phyloP scores from a whole-genome alignment of 1,140 invertebrate genomes.

The Monomorium pharaonis region DNA sequence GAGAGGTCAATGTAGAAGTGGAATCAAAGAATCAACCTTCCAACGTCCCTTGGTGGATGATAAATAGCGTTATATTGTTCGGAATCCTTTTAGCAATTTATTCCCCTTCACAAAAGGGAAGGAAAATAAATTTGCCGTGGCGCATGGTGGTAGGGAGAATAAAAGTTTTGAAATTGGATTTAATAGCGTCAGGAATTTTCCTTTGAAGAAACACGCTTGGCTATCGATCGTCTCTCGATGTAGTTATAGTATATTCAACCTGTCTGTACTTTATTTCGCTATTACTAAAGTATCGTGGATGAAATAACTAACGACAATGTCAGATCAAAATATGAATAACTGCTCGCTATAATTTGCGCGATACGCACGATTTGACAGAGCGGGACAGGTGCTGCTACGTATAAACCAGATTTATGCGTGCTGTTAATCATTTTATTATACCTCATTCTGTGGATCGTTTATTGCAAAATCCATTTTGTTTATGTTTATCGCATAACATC shows the following conservation, averaged over 20 bases:
- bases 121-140: conserved; percentile 70
- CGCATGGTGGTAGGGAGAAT: conserved; percentile 69
- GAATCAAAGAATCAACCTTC: conserved; percentile 77
- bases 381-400: not conserved
- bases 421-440: conserved; percentile 60
- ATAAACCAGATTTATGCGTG: conserved; percentile 49
- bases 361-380: not conserved
- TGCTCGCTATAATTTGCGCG: not conserved
- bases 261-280: conserved; percentile 27
- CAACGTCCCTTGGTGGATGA: conserved; percentile 62
- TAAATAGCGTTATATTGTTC: conserved; percentile 77
- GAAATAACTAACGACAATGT: not conserved
- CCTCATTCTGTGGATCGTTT: conserved; percentile 39
- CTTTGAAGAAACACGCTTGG: conserved; percentile 80
- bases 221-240: conserved; percentile 76
- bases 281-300: not conserved
- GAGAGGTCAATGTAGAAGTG: conserved; percentile 20
- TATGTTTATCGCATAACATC: not conserved
- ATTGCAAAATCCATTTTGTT: conserved; percentile 57
- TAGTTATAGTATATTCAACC: conserved; percentile 22
- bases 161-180: conserved; percentile 85
- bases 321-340: not conserved
- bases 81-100: conserved; percentile 81
- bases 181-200: conserved; percentile 84
- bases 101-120: conserved; percentile 69